Percentiles rank a stretch among this genome's conserved stretches.
Conservation (phyloP, 2,797 vertebrate genomes). For the Valencia hispanica region DNA sequence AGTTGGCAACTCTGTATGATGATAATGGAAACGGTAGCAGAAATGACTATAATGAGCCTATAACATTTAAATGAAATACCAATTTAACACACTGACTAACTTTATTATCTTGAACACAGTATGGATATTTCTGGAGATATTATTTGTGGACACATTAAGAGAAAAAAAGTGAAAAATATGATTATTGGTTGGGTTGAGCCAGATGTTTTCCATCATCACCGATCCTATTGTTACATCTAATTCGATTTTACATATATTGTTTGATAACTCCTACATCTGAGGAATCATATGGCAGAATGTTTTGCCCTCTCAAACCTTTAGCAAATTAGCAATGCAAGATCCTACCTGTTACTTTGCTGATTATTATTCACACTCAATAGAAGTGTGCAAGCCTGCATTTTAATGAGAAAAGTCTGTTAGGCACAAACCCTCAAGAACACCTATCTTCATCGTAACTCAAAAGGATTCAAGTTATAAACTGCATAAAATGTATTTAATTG, state of each 20-base stretch:
- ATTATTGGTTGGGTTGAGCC: no score
- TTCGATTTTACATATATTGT: no score
- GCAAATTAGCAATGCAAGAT: slow-evolving; percentile 18
- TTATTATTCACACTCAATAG: slow-evolving; percentile 35
- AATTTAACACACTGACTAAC: neutral
- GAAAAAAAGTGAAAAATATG: no score
- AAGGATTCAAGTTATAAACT: slow-evolving; percentile 47
- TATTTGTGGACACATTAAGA: no score
- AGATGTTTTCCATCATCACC: no score
- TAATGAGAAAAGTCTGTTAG: slow-evolving; percentile 56
- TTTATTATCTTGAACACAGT: neutral
- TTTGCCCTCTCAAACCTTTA: slow-evolving; percentile 12
- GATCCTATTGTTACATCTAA: no score
- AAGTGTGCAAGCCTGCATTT: slow-evolving; percentile 43
- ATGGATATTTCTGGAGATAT: no score
- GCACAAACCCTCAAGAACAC: slow-evolving; percentile 40
- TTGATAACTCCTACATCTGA: neutral
- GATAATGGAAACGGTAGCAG: neutral
- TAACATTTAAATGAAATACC: neutral
- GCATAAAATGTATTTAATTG: slow-evolving; percentile 27
- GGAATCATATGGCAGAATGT: slow-evolving; percentile 8
- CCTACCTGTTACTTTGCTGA: slow-evolving; percentile 22
- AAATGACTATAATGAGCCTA: neutral
- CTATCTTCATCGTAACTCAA: slow-evolving; percentile 55
- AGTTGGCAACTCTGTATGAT: neutral